Evolutionary conservation across 2,797 vertebrate genomes (phyloP).

Genomic region (Eulemur mongoz): DNA sequence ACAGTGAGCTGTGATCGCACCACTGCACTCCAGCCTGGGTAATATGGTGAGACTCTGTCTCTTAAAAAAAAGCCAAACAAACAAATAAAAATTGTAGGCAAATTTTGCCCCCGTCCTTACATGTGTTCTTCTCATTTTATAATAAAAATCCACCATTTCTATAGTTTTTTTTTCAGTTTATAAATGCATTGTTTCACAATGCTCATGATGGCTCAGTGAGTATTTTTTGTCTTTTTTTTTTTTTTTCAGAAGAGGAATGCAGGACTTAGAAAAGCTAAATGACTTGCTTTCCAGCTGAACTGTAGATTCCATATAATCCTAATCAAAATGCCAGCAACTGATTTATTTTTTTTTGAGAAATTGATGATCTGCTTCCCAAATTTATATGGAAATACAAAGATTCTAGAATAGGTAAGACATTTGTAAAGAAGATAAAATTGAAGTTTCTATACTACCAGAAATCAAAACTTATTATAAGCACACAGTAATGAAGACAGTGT

Average conservation of each 20-base stretch:
- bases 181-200: not conserved
- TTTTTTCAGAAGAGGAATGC: not conserved
- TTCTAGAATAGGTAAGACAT: not conserved
- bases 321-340: not conserved
- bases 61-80: not conserved
- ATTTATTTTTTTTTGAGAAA: not conserved
- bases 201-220: not conserved
- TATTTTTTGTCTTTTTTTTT: not conserved
- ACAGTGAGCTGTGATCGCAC: not conserved
- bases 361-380: not conserved
- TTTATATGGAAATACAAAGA: not conserved
- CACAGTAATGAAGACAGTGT: not conserved
- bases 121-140: not conserved
- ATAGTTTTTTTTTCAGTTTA: not conserved
- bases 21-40: not conserved
- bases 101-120: not conserved
- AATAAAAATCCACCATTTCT: not conserved
- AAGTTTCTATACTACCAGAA: not conserved
- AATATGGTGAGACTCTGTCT: not conserved
- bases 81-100: accelerated
- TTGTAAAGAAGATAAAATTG: not conserved
- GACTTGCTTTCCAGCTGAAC: not conserved
- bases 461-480: not conserved
- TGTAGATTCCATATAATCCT: not conserved
- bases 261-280: not conserved